Conservation (phyloP, 2,797 vertebrate genomes). For the Gallinago nigripennis region DNA sequence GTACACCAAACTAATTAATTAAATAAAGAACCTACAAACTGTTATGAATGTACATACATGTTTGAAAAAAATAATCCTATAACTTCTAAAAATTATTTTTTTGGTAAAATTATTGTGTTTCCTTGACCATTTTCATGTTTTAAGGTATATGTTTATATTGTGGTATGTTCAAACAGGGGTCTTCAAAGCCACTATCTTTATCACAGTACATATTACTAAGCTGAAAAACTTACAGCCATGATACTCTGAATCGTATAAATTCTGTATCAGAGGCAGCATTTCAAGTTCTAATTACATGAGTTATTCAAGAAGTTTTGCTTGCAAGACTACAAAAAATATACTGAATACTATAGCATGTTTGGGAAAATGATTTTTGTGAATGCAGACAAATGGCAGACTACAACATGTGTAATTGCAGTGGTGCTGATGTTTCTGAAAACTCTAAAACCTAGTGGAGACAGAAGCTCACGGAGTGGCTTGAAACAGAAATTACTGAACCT, state of each 20-base stretch:
- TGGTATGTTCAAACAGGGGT: not conserved
- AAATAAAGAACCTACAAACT: not conserved
- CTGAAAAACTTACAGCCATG: not conserved
- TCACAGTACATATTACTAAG: not conserved
- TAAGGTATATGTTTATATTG: not conserved
- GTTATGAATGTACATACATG: not conserved
- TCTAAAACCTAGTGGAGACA: not conserved
- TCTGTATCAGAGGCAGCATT: not conserved
- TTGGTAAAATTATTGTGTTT: not conserved
- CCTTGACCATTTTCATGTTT: not conserved
- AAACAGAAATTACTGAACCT: not conserved
- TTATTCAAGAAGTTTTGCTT: not conserved
- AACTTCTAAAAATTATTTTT: not conserved
- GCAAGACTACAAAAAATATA: not conserved
- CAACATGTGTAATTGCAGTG: fast-evolving
- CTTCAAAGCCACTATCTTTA: not conserved
- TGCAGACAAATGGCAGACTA: not conserved
- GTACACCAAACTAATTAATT: not conserved
- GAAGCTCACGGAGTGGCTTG: not conserved
- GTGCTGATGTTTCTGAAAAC: not conserved
- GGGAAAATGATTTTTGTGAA: not conserved
- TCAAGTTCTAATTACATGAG: not conserved
- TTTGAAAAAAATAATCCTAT: not conserved
- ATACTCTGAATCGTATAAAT: not conserved
- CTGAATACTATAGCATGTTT: not conserved